A percentile compares a stretch with the other conserved stretches of the same genome.
phyloP scores from a whole-genome alignment of 2,888 invertebrate genomes.

The Drosophila stalkeri region DNA sequence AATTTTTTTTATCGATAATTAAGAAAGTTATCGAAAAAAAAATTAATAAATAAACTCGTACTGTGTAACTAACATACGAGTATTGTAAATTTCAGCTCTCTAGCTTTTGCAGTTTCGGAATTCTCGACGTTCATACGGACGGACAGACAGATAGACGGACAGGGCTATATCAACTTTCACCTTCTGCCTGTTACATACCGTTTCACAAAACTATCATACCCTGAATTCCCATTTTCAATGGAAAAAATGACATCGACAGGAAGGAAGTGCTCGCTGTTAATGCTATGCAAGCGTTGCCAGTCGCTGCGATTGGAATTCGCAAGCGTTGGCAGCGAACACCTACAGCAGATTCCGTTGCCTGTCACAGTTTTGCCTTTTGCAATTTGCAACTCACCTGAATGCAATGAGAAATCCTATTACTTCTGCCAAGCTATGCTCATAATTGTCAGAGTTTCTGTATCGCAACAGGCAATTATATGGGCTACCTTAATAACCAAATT shows the following conservation, averaged over 20 bases:
- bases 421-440: neutral
- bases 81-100: no score
- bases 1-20: no score
- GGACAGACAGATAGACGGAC: no score
- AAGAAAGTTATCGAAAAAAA: no score
- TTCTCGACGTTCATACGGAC: no score
- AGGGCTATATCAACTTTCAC: no score
- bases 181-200: no score
- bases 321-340: constrained; percentile 4
- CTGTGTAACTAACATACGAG: no score
- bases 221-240: no score
- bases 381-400: constrained; percentile 2
- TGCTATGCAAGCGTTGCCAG: constrained; percentile 7
- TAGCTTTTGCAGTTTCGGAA: no score
- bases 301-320: constrained; percentile 23
- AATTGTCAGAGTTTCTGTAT: neutral
- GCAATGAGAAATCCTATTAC: neutral
- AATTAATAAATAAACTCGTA: no score
- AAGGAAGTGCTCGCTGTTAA: constrained; percentile 60
- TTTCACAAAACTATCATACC: no score
- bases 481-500: neutral
- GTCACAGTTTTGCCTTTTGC: neutral
- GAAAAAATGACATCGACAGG: constrained; percentile 34
- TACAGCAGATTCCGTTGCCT: constrained; percentile 6
- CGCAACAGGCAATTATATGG: neutral